These are phyloP conservation scores for Mnemiopsis leidyi DNA, from an alignment of 37 sponge, comb jelly and placozoan species.

Conservation along the genomic window DNA sequence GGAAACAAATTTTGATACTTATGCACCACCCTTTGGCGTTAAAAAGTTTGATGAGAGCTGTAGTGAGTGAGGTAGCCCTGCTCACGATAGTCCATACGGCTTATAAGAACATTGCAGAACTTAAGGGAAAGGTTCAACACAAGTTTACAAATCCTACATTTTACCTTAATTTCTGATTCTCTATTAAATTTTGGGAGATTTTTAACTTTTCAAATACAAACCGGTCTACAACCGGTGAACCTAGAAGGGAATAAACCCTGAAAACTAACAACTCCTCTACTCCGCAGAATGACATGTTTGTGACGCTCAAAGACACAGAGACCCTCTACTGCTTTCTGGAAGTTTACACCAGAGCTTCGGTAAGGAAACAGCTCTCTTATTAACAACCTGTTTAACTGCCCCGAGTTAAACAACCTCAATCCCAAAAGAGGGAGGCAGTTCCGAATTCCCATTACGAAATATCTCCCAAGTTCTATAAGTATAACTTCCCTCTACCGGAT, in stretches of 20 bases:
- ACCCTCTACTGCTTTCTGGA: constrained; percentile 23
- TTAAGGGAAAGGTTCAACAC: too few relatives aligned
- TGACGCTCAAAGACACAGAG: constrained; percentile 20
- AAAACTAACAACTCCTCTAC: too few relatives aligned
- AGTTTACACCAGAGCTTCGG: constrained; percentile 10
- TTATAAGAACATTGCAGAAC: too few relatives aligned
- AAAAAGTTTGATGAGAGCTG: background rate
- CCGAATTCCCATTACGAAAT: background rate
- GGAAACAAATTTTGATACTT: too few relatives aligned
- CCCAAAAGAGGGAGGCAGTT: background rate
- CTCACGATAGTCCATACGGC: too few relatives aligned
- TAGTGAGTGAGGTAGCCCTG: too few relatives aligned
- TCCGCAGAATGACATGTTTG: constrained; percentile 25
- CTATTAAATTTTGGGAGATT: too few relatives aligned
- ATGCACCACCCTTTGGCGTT: background rate
- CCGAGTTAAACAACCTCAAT: background rate
- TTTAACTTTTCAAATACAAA: too few relatives aligned
- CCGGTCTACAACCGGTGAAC: too few relatives aligned
- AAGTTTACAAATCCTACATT: too few relatives aligned
- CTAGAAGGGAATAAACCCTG: too few relatives aligned
- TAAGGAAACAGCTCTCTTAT: background rate
- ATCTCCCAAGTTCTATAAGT: background rate
- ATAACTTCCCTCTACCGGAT: background rate
- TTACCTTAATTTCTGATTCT: too few relatives aligned
- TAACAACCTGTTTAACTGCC: background rate